phyloP scores from a whole-genome alignment of 2,888 invertebrate genomes.

The Brachylomia viminalis region DNA sequence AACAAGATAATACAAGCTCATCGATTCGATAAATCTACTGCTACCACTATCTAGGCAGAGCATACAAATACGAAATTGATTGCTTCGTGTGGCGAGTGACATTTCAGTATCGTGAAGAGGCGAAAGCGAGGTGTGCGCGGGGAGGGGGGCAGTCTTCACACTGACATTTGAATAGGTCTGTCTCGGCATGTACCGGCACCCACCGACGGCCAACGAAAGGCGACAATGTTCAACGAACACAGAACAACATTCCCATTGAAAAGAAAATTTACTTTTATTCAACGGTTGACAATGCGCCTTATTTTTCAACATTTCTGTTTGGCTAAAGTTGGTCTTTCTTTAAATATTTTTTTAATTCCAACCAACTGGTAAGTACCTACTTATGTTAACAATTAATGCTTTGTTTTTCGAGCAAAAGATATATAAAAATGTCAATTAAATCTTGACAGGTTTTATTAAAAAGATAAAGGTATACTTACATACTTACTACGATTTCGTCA shows the following conservation, averaged over 20 bases:
- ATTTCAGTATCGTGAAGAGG: conserved; percentile 85
- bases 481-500: conserved; percentile 38
- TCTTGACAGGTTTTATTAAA: conserved; percentile 52
- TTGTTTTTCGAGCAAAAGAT: conserved; percentile 34
- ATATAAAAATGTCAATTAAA: conserved; percentile 57
- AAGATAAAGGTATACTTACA: conserved; percentile 43
- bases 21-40: conserved; percentile 85
- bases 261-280: conserved; percentile 89
- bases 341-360: conserved; percentile 23
- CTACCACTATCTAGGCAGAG: conserved; percentile 84
- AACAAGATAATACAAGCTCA: conserved; percentile 76
- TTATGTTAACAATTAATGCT: conserved; percentile 31
- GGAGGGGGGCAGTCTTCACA: conserved; percentile 78
- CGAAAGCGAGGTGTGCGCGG: conserved; percentile 71
- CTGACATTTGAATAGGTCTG: conserved; percentile 90
- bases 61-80: conserved; percentile 90
- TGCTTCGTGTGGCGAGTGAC: conserved; percentile 89
- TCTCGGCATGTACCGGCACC: conserved; percentile 89
- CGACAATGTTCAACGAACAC: conserved; percentile 88
- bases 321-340: conserved; percentile 50
- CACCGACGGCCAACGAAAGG: conserved; percentile 86
- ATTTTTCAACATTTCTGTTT: conserved; percentile 78
- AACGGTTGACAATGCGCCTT: conserved; percentile 79
- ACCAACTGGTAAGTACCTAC: not conserved
- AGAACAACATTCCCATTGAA: conserved; percentile 87